A percentile compares a stretch with the other conserved stretches of the same genome.
phyloP scores from a whole-genome alignment of 2,888 invertebrate species.

The Zele albiditarsus region DNA sequence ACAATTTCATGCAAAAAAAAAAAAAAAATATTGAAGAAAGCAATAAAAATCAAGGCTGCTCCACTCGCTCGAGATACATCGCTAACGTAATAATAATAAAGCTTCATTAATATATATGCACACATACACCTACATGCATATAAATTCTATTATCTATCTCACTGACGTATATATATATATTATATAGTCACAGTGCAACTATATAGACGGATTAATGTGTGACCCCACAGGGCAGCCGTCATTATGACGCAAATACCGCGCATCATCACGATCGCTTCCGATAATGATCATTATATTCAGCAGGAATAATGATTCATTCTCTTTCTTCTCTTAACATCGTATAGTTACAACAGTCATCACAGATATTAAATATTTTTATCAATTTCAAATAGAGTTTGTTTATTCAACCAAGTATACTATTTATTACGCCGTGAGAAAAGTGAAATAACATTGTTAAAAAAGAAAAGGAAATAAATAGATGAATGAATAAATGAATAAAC shows the following conservation, averaged over 20 bases:
- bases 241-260: constrained; percentile 35
- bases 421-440: not conserved
- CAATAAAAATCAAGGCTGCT: not conserved
- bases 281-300: constrained; percentile 22
- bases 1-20: not conserved
- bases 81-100: not conserved
- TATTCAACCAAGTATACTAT: not conserved
- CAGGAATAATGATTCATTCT: constrained; percentile 4
- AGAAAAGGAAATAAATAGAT: not conserved
- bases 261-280: constrained; percentile 37
- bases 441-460: not conserved
- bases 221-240: constrained; percentile 38
- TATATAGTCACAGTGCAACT: not conserved
- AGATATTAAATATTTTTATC: not conserved
- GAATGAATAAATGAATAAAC: not conserved
- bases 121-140: constrained; percentile 14
- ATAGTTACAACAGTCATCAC: not conserved
- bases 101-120: not conserved
- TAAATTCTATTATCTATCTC: not conserved
- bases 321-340: not conserved
- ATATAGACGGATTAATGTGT: constrained; percentile 23
- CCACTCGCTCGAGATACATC: not conserved
- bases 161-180: not conserved
- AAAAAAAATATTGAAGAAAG: not conserved
- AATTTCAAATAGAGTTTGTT: not conserved